Conservation (phyloP, 2,797 vertebrate species). For the Betta splendens region DNA sequence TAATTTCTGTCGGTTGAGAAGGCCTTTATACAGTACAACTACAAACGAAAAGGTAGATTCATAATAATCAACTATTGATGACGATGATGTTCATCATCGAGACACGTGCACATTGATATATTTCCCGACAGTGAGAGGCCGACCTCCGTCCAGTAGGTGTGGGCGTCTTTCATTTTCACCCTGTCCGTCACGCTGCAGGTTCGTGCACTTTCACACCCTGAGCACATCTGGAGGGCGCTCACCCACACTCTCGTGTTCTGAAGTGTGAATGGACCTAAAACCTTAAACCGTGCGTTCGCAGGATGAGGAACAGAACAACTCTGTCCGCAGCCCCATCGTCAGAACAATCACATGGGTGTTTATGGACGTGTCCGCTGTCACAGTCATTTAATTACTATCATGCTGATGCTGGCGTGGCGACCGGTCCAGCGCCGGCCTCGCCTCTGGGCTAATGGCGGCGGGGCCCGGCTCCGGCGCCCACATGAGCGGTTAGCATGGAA, state of each 20-base stretch:
- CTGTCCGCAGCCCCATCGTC: slow-evolving; percentile 6
- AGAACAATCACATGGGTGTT: slow-evolving; percentile 15
- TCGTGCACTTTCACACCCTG: slow-evolving; percentile 25
- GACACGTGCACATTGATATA: slow-evolving; percentile 11
- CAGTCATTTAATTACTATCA: too few relatives aligned
- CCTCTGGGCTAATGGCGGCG: too few relatives aligned
- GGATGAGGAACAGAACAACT: slow-evolving; percentile 1
- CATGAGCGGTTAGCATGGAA: too few relatives aligned
- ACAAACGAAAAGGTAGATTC: not conserved
- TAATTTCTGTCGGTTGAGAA: not conserved
- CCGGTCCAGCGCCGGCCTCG: too few relatives aligned
- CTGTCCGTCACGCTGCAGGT: slow-evolving; percentile 33
- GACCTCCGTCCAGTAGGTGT: slow-evolving; percentile 27
- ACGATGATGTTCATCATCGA: not conserved
- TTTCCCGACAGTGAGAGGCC: not conserved
- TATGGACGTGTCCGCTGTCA: not conserved
- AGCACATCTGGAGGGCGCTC: slow-evolving; percentile 5
- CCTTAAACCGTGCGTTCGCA: not conserved
- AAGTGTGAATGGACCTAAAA: slow-evolving; percentile 20
- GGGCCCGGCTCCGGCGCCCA: too few relatives aligned
- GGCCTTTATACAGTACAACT: not conserved
- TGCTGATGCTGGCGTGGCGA: too few relatives aligned
- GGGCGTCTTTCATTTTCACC: slow-evolving; percentile 64
- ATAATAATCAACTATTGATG: not conserved
- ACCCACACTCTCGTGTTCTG: slow-evolving; percentile 6